phyloP scores from a whole-genome alignment of 2,797 vertebrate genomes.

The Limosa lapponica region DNA sequence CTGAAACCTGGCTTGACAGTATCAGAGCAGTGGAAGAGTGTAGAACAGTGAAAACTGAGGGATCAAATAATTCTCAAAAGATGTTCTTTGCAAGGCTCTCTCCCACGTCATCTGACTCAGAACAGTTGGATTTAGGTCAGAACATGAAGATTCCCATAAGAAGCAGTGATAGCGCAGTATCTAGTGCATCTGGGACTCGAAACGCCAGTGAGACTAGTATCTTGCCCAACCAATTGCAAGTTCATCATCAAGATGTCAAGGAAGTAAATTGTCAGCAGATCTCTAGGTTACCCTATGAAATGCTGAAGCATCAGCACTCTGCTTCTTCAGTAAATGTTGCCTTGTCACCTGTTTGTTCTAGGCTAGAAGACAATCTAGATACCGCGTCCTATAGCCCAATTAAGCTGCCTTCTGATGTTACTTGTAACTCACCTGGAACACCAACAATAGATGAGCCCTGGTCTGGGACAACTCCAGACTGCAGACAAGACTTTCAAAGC shows the following conservation, averaged over 20 bases:
- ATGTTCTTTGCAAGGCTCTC: background rate
- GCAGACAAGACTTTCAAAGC: background rate
- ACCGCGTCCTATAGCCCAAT: background rate
- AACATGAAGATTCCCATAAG: background rate
- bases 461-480: background rate
- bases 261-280: background rate
- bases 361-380: background rate
- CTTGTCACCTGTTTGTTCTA: background rate
- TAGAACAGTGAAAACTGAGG: background rate
- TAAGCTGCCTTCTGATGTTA: background rate
- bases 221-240: background rate
- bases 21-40: background rate
- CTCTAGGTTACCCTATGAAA: background rate
- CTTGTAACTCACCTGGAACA: slow-evolving; percentile 14
- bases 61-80: background rate
- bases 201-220: background rate
- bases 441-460: slow-evolving; percentile 46
- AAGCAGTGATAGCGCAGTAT: background rate
- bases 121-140: background rate
- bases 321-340: background rate
- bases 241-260: background rate
- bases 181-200: background rate
- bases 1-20: background rate
- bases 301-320: background rate
- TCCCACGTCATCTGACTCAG: background rate